Evolutionary conservation across 1,140 invertebrate species (phyloP), one percentile per base, ranked within the genome.

Genomic region (Mizuhopecten yessoensis): DNA sequence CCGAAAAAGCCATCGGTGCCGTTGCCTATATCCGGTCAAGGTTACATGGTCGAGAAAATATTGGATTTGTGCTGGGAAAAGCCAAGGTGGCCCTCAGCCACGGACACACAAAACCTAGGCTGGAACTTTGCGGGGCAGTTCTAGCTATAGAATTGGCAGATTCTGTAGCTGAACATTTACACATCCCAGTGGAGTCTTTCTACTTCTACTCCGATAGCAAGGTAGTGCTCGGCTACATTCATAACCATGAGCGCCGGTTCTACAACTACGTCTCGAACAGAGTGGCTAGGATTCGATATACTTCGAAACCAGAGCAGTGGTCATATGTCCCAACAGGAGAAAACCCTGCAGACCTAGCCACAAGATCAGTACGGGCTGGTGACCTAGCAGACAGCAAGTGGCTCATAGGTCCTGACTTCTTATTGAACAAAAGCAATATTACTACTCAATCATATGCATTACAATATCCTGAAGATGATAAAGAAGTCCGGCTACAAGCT

Each of bases 201-300:
- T 29, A 10, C 45, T 89, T 89, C 45, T 89, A 89, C 57, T 34
- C 88, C 20, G 88, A 89, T n/a, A 89, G 88, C 42, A 49, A 57
- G 33, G 42, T 89, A 13, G 42, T 89, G 0, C 42, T 89, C 13
- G 88, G 88, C 0, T 89, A 89, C 20, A 29, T 89, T 5, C 57
- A 89, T 0, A 89, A 89, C 42, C n/a, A 20, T 10, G 23, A 33
- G 9, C 1, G 88, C 7, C 42, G 88, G 7, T 89, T 89, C n/a
- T 89, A 89, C 20, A 29, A 57, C 2, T 90, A 90, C 34, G 89
- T 89, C 11, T 20, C 34, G 2, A 86, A 89, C 34, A 23, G 89
- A 33, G 88, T 89, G 0, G 13, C 36, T 34, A 20, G 34, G 34
- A 89, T 86, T 7, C 89, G 86, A 33, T n/a, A 86, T 34, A 34